Percentiles rank a stretch among this genome's conserved stretches.
These are phyloP conservation scores for Fragum sueziense DNA, from an alignment of 2,888 invertebrate species.

Conservation along the genomic window DNA sequence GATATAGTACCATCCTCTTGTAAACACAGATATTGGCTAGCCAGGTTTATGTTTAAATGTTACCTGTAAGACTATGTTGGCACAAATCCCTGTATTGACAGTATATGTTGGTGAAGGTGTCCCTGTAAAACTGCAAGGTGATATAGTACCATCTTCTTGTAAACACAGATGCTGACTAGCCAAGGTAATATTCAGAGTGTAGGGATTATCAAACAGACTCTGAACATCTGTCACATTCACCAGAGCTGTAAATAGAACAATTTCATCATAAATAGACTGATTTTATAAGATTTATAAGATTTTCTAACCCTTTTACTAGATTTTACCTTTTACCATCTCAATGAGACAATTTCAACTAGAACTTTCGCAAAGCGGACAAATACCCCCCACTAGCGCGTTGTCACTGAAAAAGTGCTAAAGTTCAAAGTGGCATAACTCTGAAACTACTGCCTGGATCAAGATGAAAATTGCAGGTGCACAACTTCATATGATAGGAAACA, in stretches of 20 bases:
- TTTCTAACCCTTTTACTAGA: too few relatives aligned
- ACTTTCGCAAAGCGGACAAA: too few relatives aligned
- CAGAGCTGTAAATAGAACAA: conserved; percentile 33
- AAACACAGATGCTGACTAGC: conserved; percentile 54
- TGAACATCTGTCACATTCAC: conserved; percentile 42
- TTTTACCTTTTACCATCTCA: too few relatives aligned
- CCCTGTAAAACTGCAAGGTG: conserved; percentile 54
- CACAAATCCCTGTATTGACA: conserved; percentile 50
- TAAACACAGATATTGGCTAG: conserved; percentile 52
- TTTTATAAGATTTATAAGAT: too few relatives aligned
- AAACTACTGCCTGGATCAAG: too few relatives aligned
- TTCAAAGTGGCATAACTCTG: too few relatives aligned
- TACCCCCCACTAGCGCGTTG: too few relatives aligned
- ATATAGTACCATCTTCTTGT: conserved; percentile 51
- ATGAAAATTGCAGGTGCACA: too few relatives aligned
- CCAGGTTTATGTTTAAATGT: conserved; percentile 60
- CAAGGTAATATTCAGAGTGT: conserved; percentile 62
- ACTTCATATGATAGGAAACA: too few relatives aligned
- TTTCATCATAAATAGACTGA: too few relatives aligned
- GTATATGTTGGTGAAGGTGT: conserved; percentile 51
- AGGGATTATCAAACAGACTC: conserved; percentile 72
- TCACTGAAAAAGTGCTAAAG: too few relatives aligned
- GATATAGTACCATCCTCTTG: conserved; percentile 51
- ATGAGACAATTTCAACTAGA: too few relatives aligned
- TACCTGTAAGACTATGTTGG: conserved; percentile 69